Conservation (phyloP, 2,797 vertebrate species). For the Enteromius viviparus region DNA sequence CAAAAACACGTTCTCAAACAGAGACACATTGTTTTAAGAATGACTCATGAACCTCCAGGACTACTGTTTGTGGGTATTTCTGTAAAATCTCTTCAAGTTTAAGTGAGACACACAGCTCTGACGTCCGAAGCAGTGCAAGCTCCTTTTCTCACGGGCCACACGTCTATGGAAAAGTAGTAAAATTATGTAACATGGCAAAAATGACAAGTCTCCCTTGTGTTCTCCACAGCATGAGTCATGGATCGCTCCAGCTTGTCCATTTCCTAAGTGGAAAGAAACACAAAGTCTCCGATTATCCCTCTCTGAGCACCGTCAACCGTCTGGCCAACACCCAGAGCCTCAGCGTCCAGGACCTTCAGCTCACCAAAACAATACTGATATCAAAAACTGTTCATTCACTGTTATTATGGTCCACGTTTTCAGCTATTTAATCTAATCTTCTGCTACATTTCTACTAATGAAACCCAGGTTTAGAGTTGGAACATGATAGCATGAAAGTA, state of each 20-base stretch:
- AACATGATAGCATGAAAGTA: conserved; percentile 57
- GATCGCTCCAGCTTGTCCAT: conserved; percentile 71
- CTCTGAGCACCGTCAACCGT: conserved; percentile 55
- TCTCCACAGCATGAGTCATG: conserved; percentile 64
- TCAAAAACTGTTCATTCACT: background rate
- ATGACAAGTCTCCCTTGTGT: conserved; percentile 64
- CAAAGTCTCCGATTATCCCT: conserved; percentile 67
- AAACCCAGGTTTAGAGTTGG: conserved; percentile 56
- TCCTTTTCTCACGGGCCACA: conserved; percentile 49
- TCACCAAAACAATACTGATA: background rate
- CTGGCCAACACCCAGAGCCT: conserved; percentile 54
- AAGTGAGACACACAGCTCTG: background rate
- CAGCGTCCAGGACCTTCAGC: background rate
- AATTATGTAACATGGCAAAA: conserved; percentile 64
- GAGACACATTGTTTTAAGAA: background rate
- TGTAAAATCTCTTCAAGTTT: conserved; percentile 22
- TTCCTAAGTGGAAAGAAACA: conserved; percentile 79
- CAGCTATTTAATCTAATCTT: conserved; percentile 25
- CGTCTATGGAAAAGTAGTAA: conserved; percentile 72
- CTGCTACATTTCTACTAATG: conserved; percentile 53
- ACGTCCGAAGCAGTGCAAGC: conserved; percentile 5
- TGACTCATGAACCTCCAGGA: background rate
- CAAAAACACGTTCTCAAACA: background rate
- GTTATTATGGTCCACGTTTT: background rate
- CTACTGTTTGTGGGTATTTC: background rate